phyloP scores from a whole-genome alignment of 2,888 invertebrate genomes.

The Nomada goodeniana region DNA sequence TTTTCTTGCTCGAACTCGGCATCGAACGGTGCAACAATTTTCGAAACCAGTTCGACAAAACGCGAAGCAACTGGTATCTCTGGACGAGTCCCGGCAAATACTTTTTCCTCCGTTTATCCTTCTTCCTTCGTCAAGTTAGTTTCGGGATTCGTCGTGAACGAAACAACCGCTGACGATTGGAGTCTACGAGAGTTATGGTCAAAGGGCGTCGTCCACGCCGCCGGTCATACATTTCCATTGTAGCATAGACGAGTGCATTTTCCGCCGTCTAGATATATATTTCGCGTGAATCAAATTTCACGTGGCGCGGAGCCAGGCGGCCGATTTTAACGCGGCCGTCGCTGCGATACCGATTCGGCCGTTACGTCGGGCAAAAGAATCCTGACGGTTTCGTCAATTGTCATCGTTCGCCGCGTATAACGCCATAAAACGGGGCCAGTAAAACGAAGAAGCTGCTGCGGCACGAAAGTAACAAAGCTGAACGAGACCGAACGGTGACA shows the following conservation, averaged over 20 bases:
- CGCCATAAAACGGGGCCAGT: too few species aligned
- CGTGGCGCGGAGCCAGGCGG: conserved; percentile 47
- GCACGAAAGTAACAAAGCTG: not conserved
- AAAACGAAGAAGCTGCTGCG: not conserved
- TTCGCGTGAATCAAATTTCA: conserved; percentile 31
- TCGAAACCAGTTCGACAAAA: too few species aligned
- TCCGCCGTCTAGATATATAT: conserved; percentile 22
- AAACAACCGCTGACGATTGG: not conserved
- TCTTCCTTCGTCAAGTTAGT: too few species aligned
- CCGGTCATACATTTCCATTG: conserved; percentile 21
- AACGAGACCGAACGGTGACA: not conserved
- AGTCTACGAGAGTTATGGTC: not conserved
- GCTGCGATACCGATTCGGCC: conserved; percentile 30
- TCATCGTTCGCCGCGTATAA: not conserved
- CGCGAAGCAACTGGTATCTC: too few species aligned
- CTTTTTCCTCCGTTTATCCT: too few species aligned
- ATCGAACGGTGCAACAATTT: too few species aligned
- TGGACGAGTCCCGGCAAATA: too few species aligned
- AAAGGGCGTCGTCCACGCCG: not conserved
- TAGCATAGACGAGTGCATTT: conserved; percentile 8
- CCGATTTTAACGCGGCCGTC: conserved; percentile 35
- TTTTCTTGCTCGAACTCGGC: too few species aligned
- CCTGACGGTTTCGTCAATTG: not conserved
- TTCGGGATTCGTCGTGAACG: not conserved
- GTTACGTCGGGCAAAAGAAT: not conserved